Evolutionary conservation across 2,797 vertebrate genomes (phyloP), one percentile per base, ranked within the genome.

Genomic region (Dendrocincla fuliginosa): DNA sequence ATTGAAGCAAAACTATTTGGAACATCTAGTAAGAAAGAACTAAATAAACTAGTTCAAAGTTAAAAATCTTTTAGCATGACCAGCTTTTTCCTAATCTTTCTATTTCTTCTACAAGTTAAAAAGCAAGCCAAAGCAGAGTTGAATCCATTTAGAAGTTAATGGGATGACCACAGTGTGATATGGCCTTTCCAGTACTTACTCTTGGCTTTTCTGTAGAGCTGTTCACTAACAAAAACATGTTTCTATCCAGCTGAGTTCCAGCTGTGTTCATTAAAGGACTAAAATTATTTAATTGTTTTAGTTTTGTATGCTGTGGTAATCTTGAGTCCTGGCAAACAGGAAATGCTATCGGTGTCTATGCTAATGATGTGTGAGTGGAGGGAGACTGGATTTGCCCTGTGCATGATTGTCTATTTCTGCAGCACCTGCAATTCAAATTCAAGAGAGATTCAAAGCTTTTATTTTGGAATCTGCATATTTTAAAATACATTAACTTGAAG

Each of bases 401-500:
- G 16, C 28, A 4, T 6, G 5, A 76, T 90, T 42, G 60, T 20
- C 35, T 65, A 4, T 74, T 28, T 50, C 22, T 64, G 37, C 41
- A 91, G 53, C 80, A 93, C 32, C 39, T 92, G 59, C 46, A 83
- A 49, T 53, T 96, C n/a, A 84, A 86, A 89, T 70, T 60, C 18
- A 71, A 19, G 57, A 28, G 41, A 60, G 5, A 69, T 69, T 89
- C 37, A 92, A 91, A 85, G 56, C 17, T 84, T 90, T 95, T 87
- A 28, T 92, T 87, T 93, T 81, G 44, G 65, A 91, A 84, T 52
- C 18, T 24, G 23, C 6, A 13, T 82, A 63, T 90, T 95, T 86
- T 65, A 86, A 90, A 97, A 90, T 82, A 65, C n/a, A 50, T 86
- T 89, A 89, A 35, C 27, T 50, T 70, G 46, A 27, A 87, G 11